Percentiles rank a stretch among this genome's conserved stretches.
Evolutionary conservation across 2,888 invertebrate genomes (phyloP).

Genomic region (Esperia sulphurella): DNA sequence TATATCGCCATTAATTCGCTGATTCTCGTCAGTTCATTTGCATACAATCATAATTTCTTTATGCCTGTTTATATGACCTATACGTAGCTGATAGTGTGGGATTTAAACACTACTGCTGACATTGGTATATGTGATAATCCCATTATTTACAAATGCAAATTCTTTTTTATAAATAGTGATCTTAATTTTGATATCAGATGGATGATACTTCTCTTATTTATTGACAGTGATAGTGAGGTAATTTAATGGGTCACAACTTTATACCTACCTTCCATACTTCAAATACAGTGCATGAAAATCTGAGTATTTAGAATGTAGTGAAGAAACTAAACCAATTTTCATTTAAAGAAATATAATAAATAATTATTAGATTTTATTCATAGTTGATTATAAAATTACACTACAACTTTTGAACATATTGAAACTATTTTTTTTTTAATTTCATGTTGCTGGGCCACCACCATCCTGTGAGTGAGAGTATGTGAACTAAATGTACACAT

Average conservation of each 20-base stretch:
- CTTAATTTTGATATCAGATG: slow-evolving; percentile 11
- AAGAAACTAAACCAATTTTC: no score
- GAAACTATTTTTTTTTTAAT: no score
- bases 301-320: neutral
- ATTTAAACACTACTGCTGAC: neutral
- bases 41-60: slow-evolving; percentile 62
- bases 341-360: neutral
- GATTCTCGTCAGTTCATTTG: slow-evolving; percentile 62
- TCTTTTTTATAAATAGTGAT: neutral
- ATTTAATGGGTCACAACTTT: slow-evolving; percentile 4
- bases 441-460: no score
- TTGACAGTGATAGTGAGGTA: slow-evolving; percentile 61
- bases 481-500: no score
- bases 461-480: no score
- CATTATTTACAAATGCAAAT: neutral
- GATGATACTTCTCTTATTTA: slow-evolving; percentile 42
- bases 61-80: slow-evolving; percentile 32
- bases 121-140: neutral
- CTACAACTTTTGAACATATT: no score
- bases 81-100: neutral
- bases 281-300: neutral
- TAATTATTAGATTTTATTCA: no score
- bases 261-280: no score
- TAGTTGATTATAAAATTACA: no score
- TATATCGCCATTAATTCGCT: slow-evolving; percentile 51